Evolutionary conservation across 2,113 vertebrate species (phyloP), one percentile per base, ranked within the genome.

Genomic region (Corvus moneduloides): DNA sequence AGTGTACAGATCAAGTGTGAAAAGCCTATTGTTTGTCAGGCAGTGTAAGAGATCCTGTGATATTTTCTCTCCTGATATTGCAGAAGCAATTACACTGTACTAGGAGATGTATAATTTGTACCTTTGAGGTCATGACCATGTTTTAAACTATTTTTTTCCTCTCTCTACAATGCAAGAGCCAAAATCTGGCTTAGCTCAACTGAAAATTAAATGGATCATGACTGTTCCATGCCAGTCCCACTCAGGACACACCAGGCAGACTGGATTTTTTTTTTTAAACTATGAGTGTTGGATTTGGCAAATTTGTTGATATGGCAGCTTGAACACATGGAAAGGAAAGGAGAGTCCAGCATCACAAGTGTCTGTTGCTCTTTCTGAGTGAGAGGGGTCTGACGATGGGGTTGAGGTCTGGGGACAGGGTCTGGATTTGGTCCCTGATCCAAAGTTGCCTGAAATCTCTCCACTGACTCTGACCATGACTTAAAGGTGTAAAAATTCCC

Each of bases 51-150:
- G 44, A 75, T 84, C 33, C 68, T 41, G 20, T 61, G 68, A 75
- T 77, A 93, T 46, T 72, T 78, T 64, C 46, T 82, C 22, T 89
- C 32, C 33, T 16, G 44, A n/a, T 52, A 77, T 16, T 88, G 63
- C 55, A 94, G 68, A 94, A 83, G 35, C 41, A 93, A 91, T 91
- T 91, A 77, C 30, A 51, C n/a, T 66, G 17, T 37, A 71, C 9
- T 49, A 86, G 35, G 43, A 85, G 77, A 48, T 37, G 21, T 90
- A 84, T 86, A 80, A 90, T 84, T 75, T 92, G 48, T 87, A 49
- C 52, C 23, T 89, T 64, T 64, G 61, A 84, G 69, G 90, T 78
- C 67, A 81, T 9, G 77, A 81, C 22, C 32, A 43, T 0, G 0
- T 81, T 92, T 91, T 20, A 81, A 83, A 78, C 11, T 71, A 10